Percentiles rank a stretch among this genome's conserved stretches.
Evolutionary conservation across 2,113 vertebrate species (phyloP).

Genomic region (Heptranchias perlo): DNA sequence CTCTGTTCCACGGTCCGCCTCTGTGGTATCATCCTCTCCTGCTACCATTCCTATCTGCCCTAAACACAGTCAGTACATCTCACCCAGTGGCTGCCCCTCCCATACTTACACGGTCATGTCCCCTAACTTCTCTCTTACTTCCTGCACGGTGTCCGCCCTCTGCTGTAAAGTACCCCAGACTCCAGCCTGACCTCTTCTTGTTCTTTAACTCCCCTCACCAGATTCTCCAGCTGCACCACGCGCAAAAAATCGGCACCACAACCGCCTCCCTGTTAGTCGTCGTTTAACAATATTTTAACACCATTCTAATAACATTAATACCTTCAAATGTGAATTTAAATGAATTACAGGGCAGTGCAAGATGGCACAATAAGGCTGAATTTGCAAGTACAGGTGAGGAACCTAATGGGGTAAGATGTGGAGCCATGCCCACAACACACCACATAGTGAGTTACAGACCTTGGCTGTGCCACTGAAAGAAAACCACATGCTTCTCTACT

Average conservation of each 20-base stretch:
- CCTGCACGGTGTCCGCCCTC: background rate
- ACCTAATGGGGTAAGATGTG: background rate
- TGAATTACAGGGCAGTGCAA: background rate
- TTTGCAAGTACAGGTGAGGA: background rate
- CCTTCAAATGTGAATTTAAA: background rate
- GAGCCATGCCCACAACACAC: background rate
- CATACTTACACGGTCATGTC: background rate
- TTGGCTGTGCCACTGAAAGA: too few relatives aligned
- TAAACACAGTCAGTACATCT: background rate
- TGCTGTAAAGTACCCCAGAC: background rate
- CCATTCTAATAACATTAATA: background rate
- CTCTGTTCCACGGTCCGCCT: background rate
- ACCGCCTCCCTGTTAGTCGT: background rate
- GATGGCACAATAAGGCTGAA: background rate
- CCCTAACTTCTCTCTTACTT: background rate
- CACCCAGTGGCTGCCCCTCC: background rate
- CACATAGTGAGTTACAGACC: too few relatives aligned
- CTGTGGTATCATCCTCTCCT: too few relatives aligned
- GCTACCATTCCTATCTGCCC: background rate
- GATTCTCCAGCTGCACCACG: background rate
- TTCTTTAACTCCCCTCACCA: background rate
- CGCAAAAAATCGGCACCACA: background rate
- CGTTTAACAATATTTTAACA: background rate
- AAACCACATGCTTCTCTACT: too few relatives aligned
- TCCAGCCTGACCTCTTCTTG: background rate